Conservation (phyloP, 2,888 invertebrate genomes). For the Eledona agricola region DNA sequence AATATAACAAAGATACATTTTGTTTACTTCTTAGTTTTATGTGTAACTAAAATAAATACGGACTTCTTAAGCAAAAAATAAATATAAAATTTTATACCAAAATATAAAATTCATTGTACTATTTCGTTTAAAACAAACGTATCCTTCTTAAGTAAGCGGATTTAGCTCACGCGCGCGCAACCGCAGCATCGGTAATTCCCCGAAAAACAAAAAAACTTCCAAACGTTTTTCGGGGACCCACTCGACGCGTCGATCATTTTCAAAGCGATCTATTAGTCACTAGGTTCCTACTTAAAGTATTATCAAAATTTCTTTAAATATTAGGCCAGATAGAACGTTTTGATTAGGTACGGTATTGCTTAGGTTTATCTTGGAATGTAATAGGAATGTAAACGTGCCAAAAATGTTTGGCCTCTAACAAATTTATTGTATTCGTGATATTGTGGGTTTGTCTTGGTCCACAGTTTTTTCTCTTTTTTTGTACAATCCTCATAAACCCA, state of each 20-base stretch:
- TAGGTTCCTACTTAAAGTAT: conserved; percentile 38
- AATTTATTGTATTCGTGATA: conserved; percentile 38
- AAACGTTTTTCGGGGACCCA: conserved; percentile 39
- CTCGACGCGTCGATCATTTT: conserved; percentile 28
- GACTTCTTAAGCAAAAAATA: conserved; percentile 52
- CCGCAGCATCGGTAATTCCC: conserved; percentile 42
- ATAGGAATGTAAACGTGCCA: conserved; percentile 51
- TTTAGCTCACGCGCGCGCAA: conserved; percentile 28
- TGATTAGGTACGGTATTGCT: conserved; percentile 53
- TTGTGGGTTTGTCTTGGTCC: conserved; percentile 41
- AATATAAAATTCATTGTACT: conserved; percentile 62
- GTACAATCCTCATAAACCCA: conserved; percentile 52
- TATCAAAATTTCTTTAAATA: conserved; percentile 50
- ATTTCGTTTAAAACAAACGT: conserved; percentile 50
- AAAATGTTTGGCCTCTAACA: conserved; percentile 30
- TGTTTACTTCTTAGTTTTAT: conserved; percentile 40
- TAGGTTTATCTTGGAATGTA: conserved; percentile 54
- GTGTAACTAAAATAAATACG: conserved; percentile 53
- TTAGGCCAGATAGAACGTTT: conserved; percentile 51
- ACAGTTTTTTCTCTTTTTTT: conserved; percentile 31
- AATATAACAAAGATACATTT: conserved; percentile 56
- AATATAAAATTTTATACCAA: conserved; percentile 53
- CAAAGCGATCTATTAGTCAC: conserved; percentile 26
- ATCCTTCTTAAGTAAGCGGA: conserved; percentile 26
- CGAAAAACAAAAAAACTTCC: conserved; percentile 43